Evolutionary conservation across 2,113 vertebrate species (phyloP).

Genomic region (Tetraodon nigroviridis): DNA sequence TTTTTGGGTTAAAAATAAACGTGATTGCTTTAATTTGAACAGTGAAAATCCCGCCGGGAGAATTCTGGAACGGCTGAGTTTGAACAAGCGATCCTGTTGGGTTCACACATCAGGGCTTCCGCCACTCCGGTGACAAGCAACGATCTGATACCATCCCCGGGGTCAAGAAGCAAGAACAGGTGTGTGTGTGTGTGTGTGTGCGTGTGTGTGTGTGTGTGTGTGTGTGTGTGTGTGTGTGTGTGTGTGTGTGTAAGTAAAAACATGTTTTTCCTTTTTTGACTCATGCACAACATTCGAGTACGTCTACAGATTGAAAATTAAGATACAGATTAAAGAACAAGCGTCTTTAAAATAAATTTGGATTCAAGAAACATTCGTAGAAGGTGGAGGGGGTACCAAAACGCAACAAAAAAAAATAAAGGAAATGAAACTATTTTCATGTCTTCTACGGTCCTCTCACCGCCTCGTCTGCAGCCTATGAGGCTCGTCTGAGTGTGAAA

Average conservation of each 20-base stretch:
- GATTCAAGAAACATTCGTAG: constrained; percentile 2
- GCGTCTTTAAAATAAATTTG: neutral
- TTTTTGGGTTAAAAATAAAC: too few relatives aligned
- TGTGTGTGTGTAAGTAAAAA: neutral
- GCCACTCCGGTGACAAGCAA: constrained; percentile 38
- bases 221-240: neutral
- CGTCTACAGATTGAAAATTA: neutral
- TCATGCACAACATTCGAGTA: neutral
- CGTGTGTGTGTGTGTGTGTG: constrained; percentile 1
- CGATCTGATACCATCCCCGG: constrained; percentile 44
- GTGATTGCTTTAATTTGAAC: constrained; percentile 20
- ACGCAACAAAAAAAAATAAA: constrained; percentile 27
- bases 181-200: constrained; percentile 30
- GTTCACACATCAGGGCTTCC: constrained; percentile 35
- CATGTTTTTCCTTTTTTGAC: too few relatives aligned
- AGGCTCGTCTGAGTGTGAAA: constrained; percentile 90
- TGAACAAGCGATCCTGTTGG: constrained; percentile 29
- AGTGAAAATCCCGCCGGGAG: too few relatives aligned
- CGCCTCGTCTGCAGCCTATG: constrained; percentile 58
- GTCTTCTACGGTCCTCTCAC: constrained; percentile 61
- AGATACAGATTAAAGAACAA: neutral
- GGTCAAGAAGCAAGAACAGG: constrained; percentile 56
- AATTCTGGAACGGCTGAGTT: neutral
- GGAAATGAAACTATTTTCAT: constrained; percentile 52
- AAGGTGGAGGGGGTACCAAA: constrained; percentile 18